Conservation (phyloP, 2,113 vertebrate genomes). For the Prietella phreatophila region DNA sequence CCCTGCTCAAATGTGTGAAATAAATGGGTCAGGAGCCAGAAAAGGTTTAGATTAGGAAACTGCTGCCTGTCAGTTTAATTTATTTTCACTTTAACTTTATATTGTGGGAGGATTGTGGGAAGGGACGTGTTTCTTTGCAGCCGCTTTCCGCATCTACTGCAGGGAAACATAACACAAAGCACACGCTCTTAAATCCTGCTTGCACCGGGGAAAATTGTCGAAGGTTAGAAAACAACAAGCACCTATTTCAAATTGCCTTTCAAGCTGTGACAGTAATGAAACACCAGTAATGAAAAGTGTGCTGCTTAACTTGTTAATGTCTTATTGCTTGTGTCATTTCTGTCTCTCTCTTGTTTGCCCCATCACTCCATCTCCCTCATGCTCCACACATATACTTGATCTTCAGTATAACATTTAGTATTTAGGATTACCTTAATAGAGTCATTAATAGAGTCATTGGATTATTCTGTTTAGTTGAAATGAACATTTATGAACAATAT, state of each 20-base stretch:
- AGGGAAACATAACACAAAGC: not conserved
- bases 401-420: not conserved
- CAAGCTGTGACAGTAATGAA: slow-evolving; percentile 46
- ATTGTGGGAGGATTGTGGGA: not conserved
- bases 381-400: not conserved
- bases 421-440: not conserved
- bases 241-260: slow-evolving; percentile 16
- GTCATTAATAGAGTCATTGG: not conserved
- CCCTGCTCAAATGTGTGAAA: not conserved
- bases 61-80: slow-evolving; percentile 6
- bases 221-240: slow-evolving; percentile 28
- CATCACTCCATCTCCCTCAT: not conserved
- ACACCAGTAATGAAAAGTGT: slow-evolving; percentile 21
- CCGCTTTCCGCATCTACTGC: not conserved
- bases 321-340: slow-evolving; percentile 8
- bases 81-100: not conserved
- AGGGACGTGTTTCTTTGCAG: not conserved
- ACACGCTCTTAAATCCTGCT: not conserved
- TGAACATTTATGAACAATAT: too few species aligned
- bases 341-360: not conserved
- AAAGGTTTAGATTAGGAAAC: slow-evolving; percentile 17
- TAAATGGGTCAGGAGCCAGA: slow-evolving; percentile 2
- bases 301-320: slow-evolving; percentile 25
- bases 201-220: not conserved
- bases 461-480: not conserved